phyloP scores from a whole-genome alignment of 2,888 invertebrate species.

The Phrixothrix hirtus region DNA sequence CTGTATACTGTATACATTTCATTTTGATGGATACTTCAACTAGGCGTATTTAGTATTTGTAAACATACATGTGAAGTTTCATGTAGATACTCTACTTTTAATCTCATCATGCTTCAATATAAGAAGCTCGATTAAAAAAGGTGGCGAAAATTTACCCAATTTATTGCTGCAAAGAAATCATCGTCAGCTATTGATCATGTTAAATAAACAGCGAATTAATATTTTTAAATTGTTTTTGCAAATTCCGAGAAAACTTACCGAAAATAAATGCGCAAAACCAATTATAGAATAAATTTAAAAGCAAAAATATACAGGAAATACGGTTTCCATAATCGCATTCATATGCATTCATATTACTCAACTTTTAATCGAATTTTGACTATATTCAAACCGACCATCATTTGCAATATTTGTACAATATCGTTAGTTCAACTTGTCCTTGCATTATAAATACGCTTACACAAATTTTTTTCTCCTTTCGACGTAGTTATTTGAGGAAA shows the following conservation, averaged over 20 bases:
- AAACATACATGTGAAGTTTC: not conserved
- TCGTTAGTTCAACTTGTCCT: not conserved
- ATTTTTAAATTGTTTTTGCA: not conserved
- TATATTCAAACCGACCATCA: constrained; percentile 14
- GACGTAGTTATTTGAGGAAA: too few relatives aligned
- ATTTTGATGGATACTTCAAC: too few relatives aligned
- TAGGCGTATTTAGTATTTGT: too few relatives aligned
- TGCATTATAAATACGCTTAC: not conserved
- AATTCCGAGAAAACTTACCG: not conserved
- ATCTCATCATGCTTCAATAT: too few relatives aligned
- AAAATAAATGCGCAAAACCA: constrained; percentile 13
- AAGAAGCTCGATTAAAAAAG: too few relatives aligned
- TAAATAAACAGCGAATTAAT: not conserved
- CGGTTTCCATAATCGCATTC: constrained; percentile 7
- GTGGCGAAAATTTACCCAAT: too few relatives aligned
- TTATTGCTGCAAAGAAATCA: too few relatives aligned
- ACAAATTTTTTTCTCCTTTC: too few relatives aligned
- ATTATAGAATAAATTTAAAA: constrained; percentile 26
- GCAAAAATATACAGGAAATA: constrained; percentile 35
- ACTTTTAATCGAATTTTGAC: constrained; percentile 35
- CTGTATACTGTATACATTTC: not conserved
- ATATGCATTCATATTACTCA: constrained; percentile 24
- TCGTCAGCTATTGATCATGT: not conserved
- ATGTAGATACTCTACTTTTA: not conserved
- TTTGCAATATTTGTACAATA: constrained; percentile 6